These are phyloP conservation scores for Garrulus glandarius DNA, from an alignment of 2,797 vertebrate species.

Conservation along the genomic window DNA sequence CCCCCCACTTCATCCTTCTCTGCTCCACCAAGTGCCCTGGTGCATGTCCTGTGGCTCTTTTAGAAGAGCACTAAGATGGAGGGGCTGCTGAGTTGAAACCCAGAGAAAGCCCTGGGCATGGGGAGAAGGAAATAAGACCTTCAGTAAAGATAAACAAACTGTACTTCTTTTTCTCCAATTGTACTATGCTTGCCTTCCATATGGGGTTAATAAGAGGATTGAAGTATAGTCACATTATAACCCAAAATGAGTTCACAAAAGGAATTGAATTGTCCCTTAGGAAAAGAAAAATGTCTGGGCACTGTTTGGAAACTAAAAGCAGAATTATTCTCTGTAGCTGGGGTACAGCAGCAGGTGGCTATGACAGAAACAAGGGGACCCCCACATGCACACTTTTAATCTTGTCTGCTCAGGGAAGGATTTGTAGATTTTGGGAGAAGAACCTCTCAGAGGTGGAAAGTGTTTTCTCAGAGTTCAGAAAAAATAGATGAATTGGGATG, in stretches of 20 bases:
- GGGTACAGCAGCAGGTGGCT: accelerated
- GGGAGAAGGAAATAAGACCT: not conserved
- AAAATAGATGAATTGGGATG: not conserved
- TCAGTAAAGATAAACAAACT: not conserved
- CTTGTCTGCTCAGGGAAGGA: not conserved
- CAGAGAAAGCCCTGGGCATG: not conserved
- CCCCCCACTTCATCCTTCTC: not conserved
- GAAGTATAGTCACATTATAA: not conserved
- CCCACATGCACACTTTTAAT: not conserved
- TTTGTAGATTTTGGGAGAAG: not conserved
- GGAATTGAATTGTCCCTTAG: not conserved
- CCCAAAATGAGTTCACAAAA: not conserved
- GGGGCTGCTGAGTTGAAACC: not conserved
- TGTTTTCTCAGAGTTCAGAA: not conserved
- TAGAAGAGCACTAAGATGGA: not conserved
- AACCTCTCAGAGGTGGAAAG: not conserved
- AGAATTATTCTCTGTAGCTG: not conserved
- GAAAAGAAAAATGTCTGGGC: not conserved
- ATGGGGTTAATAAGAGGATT: not conserved
- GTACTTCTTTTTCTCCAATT: not conserved
- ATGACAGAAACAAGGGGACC: not conserved
- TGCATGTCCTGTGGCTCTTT: not conserved
- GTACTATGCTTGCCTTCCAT: not conserved
- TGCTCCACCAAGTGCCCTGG: accelerated
- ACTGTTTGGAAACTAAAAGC: not conserved